phyloP scores from a whole-genome alignment of 2,797 vertebrate genomes.

The Gobio occitaniae region DNA sequence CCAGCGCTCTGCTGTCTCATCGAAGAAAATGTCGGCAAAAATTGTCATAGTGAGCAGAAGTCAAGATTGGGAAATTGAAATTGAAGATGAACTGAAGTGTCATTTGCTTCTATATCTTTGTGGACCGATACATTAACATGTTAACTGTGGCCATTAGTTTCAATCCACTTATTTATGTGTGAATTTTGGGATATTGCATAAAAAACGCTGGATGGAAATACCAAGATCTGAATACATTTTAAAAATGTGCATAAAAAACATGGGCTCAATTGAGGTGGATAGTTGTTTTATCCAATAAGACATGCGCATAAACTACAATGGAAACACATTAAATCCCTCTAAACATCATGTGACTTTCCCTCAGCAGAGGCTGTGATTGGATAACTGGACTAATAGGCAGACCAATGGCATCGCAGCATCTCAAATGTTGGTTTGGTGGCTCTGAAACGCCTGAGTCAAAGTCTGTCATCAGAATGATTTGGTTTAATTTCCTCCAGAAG shows the following conservation, averaged over 20 bases:
- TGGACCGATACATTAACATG: background rate
- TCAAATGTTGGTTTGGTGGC: no score
- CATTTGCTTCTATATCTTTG: background rate
- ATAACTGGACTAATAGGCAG: no score
- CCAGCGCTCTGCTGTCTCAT: background rate
- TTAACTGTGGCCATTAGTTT: background rate
- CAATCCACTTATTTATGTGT: background rate
- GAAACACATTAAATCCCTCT: background rate
- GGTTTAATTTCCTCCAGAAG: no score
- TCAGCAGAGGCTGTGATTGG: no score
- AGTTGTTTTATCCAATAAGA: background rate
- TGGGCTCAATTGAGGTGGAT: background rate
- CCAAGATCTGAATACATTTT: background rate
- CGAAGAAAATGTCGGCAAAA: background rate
- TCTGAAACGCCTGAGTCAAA: no score
- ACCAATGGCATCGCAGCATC: no score
- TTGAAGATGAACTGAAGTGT: background rate
- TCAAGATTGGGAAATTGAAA: background rate
- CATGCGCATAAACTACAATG: background rate
- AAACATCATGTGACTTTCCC: no score
- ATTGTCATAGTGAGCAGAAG: background rate
- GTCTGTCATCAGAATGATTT: no score
- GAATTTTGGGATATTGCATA: background rate
- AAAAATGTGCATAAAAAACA: background rate
- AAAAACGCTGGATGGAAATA: background rate